Conservation (phyloP, 2,113 vertebrate species). For the Carassius auratus region DNA sequence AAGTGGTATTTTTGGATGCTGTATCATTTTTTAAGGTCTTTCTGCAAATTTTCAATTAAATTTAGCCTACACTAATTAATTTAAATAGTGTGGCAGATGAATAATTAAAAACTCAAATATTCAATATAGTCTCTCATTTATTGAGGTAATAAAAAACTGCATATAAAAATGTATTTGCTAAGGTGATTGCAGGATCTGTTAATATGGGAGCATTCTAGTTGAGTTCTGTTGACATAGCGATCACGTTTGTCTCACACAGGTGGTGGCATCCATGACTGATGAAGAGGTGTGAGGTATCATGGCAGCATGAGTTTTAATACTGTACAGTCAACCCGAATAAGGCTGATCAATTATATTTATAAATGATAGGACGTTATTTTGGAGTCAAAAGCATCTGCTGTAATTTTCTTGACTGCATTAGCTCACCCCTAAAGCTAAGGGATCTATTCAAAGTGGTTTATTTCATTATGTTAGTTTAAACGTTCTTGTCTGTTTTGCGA, state of each 20-base stretch:
- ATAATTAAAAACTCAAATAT: not conserved
- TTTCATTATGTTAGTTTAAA: not conserved
- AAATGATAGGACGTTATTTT: not conserved
- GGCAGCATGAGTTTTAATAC: not conserved
- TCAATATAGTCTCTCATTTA: not conserved
- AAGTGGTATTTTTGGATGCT: not conserved
- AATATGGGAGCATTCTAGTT: not conserved
- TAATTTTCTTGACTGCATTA: not conserved
- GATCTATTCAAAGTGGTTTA: not conserved
- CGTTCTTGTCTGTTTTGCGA: not conserved
- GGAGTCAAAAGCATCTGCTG: not conserved
- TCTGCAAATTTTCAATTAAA: too few species aligned
- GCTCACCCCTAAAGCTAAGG: too few species aligned
- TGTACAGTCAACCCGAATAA: not conserved
- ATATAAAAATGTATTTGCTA: not conserved
- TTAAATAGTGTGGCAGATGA: not conserved
- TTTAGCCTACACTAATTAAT: not conserved
- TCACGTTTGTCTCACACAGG: constrained; percentile 6
- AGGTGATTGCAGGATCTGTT: not conserved
- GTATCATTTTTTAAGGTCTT: not conserved
- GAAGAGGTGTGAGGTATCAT: not conserved
- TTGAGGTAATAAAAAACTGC: not conserved
- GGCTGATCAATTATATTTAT: not conserved
- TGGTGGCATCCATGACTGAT: not conserved
- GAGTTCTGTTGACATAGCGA: constrained; percentile 33